Base-by-base conservation (phyloP, 2,113 vertebrate genomes). In the Spea multiplicata region DNA sequence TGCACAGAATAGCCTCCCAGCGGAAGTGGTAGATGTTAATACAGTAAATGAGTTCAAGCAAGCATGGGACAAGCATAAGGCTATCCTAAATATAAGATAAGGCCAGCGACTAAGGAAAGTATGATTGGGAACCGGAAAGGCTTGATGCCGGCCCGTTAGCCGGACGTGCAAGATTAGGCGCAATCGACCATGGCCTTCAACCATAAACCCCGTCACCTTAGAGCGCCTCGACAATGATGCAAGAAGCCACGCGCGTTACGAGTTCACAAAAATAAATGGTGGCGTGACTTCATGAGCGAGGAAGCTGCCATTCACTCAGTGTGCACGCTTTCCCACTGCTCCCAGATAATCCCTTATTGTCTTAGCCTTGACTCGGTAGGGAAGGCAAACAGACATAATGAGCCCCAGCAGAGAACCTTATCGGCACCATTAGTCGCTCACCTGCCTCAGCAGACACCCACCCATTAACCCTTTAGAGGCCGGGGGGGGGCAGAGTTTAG, bases 301-400 rank as follows among this genome's bases (percentile, higher is more conserved):
- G 75, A 49, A 30, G 66, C 70, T 66, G 48, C 59, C 3, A 55
- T 57, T n/a, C 75, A 59, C 8, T 69, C 75, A 71, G 30, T 48
- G 9, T 69, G 66, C 14, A 16, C 6, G 5, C 6, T 69, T 77
- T 77, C 75, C 75, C 75, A 77, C 47, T 77, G 30, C 67, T 71
- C 46, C 17, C 7, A 61, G 75, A 70, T 77, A 70, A 70, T 69
- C 6, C 49, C 13, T 45, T 67, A 75, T 75, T 75, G 74, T 59
- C 66, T 71, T 77, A 62, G 75, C 75, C 75, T 77, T 77, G 75
- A 44, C 44, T 77, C 52, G 48, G n/a, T 13, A 5, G 66, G 53
- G 10, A 70, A 71, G 47, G 75, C 57, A 77, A 77, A 77, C 75
- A 77, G 44, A 77, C 30, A 48, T 8, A 53, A 16, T 14, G 16